phyloP scores from a whole-genome alignment of 1,140 invertebrate genomes.

The Leguminivora glycinivorella region DNA sequence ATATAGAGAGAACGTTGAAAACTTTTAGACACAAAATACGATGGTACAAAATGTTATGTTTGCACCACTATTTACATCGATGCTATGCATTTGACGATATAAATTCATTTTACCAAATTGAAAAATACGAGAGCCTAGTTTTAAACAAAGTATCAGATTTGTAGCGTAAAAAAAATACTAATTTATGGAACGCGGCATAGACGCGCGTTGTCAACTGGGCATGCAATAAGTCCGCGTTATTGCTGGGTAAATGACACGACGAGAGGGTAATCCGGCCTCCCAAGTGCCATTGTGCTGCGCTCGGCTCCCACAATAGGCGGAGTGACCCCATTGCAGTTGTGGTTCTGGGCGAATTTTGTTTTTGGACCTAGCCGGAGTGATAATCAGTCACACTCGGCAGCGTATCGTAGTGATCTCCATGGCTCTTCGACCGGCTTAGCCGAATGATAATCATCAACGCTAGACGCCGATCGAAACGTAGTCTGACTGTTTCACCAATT shows the following conservation, averaged over 20 bases:
- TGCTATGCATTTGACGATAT: neutral
- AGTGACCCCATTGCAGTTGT: neutral
- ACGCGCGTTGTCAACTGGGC: slow-evolving; percentile 2
- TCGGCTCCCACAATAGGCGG: neutral
- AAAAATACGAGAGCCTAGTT: neutral
- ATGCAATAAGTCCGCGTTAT: slow-evolving; percentile 7
- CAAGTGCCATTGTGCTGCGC: neutral
- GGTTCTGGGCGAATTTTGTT: no score
- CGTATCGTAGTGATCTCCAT: no score
- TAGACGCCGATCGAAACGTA: no score
- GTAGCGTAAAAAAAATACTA: neutral
- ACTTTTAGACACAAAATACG: no score
- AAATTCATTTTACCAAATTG: neutral
- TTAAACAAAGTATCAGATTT: neutral
- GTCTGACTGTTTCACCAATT: no score
- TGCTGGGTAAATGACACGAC: neutral
- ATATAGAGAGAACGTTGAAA: no score
- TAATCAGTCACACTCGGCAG: no score
- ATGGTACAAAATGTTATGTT: neutral
- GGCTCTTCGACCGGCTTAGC: no score
- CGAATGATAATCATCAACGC: no score
- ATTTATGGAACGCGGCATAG: neutral
- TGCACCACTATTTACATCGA: neutral
- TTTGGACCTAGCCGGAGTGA: no score
- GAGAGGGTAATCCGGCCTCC: slow-evolving; percentile 6